Conservation (phyloP, 2,797 vertebrate genomes). For the Jordanella pulchra region DNA sequence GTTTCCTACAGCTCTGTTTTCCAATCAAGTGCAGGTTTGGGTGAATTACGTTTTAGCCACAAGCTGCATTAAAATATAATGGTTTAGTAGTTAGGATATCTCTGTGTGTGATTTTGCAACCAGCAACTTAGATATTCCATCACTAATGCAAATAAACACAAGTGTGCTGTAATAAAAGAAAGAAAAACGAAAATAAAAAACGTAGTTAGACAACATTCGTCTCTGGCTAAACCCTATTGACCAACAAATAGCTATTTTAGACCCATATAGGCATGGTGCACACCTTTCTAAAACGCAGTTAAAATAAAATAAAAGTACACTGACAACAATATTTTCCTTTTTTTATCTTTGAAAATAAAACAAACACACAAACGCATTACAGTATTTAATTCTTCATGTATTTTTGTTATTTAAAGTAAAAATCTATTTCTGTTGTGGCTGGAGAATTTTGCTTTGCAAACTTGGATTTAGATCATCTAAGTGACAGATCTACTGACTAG, state of each 20-base stretch:
- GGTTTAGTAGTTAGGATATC: background rate
- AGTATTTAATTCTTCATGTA: background rate
- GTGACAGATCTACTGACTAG: too few species aligned
- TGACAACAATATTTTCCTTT: slow-evolving; percentile 11
- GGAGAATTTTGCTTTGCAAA: background rate
- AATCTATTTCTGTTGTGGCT: background rate
- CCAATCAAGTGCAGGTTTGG: slow-evolving; percentile 13
- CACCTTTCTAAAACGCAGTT: background rate
- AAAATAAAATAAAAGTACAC: slow-evolving; percentile 34
- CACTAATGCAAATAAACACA: too few species aligned
- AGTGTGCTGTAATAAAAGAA: too few species aligned
- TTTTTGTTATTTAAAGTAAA: background rate
- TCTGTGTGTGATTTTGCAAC: too few species aligned
- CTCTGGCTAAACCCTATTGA: too few species aligned
- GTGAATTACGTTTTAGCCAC: background rate
- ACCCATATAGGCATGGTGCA: too few species aligned
- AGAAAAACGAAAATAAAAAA: too few species aligned
- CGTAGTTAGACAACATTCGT: background rate
- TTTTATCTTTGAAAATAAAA: background rate
- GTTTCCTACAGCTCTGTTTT: background rate
- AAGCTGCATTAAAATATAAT: background rate
- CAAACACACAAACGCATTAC: background rate
- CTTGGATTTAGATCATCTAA: background rate
- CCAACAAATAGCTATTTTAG: too few species aligned
- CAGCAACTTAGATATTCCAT: too few species aligned